Evolutionary conservation across 1,140 invertebrate genomes (phyloP).

Genomic region (Atta cephalotes): DNA sequence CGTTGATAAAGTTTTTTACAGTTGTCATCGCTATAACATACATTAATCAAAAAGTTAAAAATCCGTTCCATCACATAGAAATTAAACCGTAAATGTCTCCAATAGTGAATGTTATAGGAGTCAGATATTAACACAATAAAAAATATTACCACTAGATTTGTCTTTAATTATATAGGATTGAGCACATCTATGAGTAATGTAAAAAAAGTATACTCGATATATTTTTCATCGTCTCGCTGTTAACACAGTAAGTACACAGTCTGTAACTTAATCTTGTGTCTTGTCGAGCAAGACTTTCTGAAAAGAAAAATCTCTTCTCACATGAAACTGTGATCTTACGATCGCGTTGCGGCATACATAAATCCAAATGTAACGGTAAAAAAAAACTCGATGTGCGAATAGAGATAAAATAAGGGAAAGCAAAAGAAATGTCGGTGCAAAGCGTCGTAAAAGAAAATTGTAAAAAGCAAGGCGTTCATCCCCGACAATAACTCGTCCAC

Average conservation of each 20-base stretch:
- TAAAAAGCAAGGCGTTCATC: slow-evolving; percentile 42
- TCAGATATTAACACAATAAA: not conserved
- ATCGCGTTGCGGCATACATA: slow-evolving; percentile 38
- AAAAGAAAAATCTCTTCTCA: slow-evolving; percentile 8
- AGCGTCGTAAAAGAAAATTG: slow-evolving; percentile 42
- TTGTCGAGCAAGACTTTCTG: not conserved
- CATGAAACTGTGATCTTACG: slow-evolving; percentile 41
- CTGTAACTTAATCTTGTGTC: slow-evolving; percentile 41
- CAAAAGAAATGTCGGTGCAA: not conserved
- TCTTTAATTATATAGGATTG: not conserved
- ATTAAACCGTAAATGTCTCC: not conserved
- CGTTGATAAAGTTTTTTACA: not conserved
- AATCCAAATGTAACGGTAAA: slow-evolving; percentile 45
- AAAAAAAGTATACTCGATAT: not conserved
- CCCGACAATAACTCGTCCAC: slow-evolving; percentile 49
- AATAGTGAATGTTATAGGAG: not conserved
- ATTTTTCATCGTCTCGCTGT: not conserved
- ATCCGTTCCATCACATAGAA: not conserved
- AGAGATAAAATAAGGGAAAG: not conserved
- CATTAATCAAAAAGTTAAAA: not conserved
- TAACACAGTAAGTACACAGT: not conserved
- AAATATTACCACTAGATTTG: not conserved
- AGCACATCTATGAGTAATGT: not conserved
- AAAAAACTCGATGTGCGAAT: slow-evolving; percentile 43
- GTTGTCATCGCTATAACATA: too few species aligned